These are phyloP conservation scores for Centroberyx gerrardi DNA, from an alignment of 2,797 vertebrate species.

Conservation along the genomic window DNA sequence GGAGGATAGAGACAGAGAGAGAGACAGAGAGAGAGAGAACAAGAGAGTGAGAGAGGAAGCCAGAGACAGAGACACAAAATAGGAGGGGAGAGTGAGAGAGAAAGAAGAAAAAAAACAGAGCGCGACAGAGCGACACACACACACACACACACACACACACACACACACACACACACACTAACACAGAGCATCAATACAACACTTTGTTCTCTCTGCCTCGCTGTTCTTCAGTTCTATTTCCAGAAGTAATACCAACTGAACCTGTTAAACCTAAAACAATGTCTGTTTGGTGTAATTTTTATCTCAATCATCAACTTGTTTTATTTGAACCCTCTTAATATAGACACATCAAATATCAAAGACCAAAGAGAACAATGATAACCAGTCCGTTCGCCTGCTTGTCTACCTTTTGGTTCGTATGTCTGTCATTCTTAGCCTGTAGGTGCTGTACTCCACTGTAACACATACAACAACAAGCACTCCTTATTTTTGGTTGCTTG, in stretches of 20 bases:
- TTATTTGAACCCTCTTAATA: not conserved
- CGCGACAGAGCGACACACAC: constrained; percentile 15
- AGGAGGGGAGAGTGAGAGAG: constrained; percentile 4
- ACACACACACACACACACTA: constrained; percentile 15
- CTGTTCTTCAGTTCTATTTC: constrained; percentile 55
- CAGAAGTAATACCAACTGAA: constrained; percentile 41
- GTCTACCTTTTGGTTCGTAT: not conserved
- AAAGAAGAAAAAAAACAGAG: not conserved
- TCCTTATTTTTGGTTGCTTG: too few relatives aligned
- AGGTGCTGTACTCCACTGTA: not conserved
- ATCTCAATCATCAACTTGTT: constrained; percentile 8
- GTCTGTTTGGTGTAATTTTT: not conserved
- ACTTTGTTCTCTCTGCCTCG: constrained; percentile 37
- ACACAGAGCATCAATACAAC: constrained; percentile 18
- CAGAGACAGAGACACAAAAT: constrained; percentile 29
- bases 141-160: constrained; percentile 17
- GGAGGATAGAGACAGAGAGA: constrained; percentile 36
- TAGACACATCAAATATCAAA: constrained; percentile 9
- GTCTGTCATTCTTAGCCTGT: not conserved
- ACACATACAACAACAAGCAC: not conserved
- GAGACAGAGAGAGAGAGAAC: not conserved
- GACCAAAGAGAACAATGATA: not conserved
- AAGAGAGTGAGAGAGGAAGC: constrained; percentile 17
- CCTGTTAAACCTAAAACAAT: constrained; percentile 46
- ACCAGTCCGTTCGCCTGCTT: not conserved